Evolutionary conservation across 2,113 vertebrate species (phyloP).

Genomic region (Gyps fulvus): DNA sequence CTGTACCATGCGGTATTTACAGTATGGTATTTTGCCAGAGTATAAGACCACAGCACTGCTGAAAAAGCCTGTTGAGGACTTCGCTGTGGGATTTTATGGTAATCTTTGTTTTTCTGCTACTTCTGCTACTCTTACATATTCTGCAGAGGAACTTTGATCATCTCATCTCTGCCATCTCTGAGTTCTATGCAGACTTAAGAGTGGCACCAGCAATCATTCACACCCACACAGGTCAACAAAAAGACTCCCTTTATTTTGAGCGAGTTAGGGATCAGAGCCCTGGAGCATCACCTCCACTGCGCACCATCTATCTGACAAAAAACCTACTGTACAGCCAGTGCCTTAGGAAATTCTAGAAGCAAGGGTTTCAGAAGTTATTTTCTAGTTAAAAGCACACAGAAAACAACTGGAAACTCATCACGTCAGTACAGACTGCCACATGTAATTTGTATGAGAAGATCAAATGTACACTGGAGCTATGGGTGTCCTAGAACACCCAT

Average conservation of each 20-base stretch:
- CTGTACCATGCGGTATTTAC: not conserved
- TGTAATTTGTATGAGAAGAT: not conserved
- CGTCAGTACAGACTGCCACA: not conserved
- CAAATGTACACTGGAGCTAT: not conserved
- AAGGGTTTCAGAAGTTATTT: not conserved
- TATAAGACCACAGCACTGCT: not conserved
- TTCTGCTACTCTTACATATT: not conserved
- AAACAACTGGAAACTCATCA: not conserved
- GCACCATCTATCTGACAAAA: not conserved
- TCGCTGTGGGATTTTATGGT: not conserved
- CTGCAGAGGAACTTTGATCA: not conserved
- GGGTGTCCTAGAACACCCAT: not conserved
- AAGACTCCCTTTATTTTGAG: not conserved
- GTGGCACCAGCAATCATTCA: not conserved
- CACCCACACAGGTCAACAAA: fast-evolving
- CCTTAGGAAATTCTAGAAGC: not conserved
- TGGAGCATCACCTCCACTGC: not conserved
- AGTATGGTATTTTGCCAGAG: not conserved
- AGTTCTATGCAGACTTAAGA: not conserved
- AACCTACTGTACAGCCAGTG: not conserved
- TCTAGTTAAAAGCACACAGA: not conserved
- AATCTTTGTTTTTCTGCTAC: not conserved
- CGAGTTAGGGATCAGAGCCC: not conserved
- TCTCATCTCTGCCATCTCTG: not conserved
- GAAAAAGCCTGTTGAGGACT: not conserved